phyloP scores from a whole-genome alignment of 2,797 vertebrate genomes.

The Helostoma temminkii region DNA sequence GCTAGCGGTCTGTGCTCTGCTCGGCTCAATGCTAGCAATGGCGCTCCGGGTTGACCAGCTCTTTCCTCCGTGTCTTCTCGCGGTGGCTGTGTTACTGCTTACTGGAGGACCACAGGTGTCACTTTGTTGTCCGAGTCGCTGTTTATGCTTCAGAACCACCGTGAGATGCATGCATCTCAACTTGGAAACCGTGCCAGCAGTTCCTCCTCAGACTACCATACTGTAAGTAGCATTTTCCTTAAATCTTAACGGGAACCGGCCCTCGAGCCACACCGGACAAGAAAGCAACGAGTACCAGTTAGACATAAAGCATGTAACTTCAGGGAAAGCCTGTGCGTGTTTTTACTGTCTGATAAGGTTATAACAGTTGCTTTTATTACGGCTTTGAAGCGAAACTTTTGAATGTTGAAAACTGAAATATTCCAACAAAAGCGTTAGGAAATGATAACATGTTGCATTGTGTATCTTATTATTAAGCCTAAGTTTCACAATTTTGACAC shows the following conservation, averaged over 20 bases:
- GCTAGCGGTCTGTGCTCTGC: constrained; percentile 73
- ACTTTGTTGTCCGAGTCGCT: constrained; percentile 91
- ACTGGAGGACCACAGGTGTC: constrained; percentile 71
- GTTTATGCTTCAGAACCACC: constrained; percentile 95
- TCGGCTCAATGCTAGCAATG: constrained; percentile 82
- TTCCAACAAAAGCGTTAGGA: neutral
- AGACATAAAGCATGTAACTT: neutral
- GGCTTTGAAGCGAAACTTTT: neutral
- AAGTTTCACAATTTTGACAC: constrained; percentile 54
- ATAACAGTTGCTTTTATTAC: neutral
- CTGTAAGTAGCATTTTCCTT: constrained; percentile 88
- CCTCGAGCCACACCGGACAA: constrained; percentile 8
- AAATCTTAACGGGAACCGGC: constrained; percentile 36
- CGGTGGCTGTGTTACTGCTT: constrained; percentile 71
- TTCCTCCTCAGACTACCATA: constrained; percentile 93
- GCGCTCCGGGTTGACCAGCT: constrained; percentile 82
- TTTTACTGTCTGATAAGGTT: neutral
- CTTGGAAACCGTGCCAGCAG: constrained; percentile 91
- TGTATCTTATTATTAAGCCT: constrained; percentile 11
- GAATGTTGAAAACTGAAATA: no score
- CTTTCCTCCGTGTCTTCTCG: constrained; percentile 71
- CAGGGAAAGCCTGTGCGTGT: neutral
- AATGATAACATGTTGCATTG: neutral
- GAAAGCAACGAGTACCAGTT: constrained; percentile 16
- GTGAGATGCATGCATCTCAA: constrained; percentile 98